Conservation (phyloP, 2,113 vertebrate species). For the Grammomys surdaster region DNA sequence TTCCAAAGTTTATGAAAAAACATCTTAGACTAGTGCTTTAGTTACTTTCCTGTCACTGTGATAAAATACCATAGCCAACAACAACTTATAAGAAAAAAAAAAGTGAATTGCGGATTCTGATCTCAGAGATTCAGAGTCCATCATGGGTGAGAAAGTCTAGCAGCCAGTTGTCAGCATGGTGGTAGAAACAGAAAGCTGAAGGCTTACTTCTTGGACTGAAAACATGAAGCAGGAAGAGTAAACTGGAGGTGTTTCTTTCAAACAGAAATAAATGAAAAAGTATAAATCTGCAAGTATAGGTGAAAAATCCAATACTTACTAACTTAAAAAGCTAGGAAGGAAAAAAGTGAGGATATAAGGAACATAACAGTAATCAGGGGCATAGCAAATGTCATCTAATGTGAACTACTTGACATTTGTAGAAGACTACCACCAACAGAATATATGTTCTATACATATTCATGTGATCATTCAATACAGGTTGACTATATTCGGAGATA, state of each 20-base stretch:
- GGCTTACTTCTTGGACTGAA: neutral
- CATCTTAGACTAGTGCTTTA: neutral
- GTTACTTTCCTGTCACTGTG: neutral
- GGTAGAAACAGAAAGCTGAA: neutral
- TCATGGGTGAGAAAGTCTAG: neutral
- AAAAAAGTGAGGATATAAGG: neutral
- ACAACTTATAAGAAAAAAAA: neutral
- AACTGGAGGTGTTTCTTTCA: neutral
- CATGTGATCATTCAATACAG: neutral
- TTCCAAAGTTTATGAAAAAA: neutral
- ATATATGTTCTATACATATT: slow-evolving; percentile 3
- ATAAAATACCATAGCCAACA: neutral
- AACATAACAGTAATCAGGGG: neutral
- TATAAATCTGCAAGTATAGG: too few species aligned
- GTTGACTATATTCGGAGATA: neutral
- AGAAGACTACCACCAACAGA: neutral
- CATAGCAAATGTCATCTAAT: neutral
- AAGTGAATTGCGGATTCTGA: neutral
- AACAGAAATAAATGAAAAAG: too few species aligned
- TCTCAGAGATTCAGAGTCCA: neutral
- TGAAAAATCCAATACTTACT: too few species aligned
- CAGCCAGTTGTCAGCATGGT: neutral
- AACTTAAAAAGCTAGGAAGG: too few species aligned
- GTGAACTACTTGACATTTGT: slow-evolving; percentile 8
- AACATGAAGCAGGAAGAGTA: neutral